phyloP scores from a whole-genome alignment of 2,888 invertebrate species.

The Sphecodes monilicornis region DNA sequence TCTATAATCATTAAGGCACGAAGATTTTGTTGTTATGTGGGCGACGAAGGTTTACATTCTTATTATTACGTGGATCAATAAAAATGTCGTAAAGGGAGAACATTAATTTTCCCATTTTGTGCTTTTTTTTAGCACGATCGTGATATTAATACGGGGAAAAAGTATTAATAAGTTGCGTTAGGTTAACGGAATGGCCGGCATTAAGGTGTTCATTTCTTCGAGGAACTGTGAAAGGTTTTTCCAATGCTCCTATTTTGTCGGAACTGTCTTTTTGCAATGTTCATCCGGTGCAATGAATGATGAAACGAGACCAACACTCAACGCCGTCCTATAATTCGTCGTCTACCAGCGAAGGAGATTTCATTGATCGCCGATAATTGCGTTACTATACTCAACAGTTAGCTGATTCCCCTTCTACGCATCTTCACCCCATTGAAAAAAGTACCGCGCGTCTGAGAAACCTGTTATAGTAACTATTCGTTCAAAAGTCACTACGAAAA shows the following conservation, averaged over 20 bases:
- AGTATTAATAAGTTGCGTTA: neutral
- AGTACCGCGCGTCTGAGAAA: neutral
- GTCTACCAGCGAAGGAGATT: slow-evolving; percentile 1
- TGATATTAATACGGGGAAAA: neutral
- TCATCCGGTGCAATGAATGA: neutral
- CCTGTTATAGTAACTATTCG: neutral
- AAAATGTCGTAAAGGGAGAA: neutral
- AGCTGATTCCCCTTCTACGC: neutral
- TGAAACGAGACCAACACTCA: neutral
- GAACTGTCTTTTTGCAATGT: neutral
- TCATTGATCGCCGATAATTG: slow-evolving; percentile 22
- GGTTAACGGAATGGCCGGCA: neutral
- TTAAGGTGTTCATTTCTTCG: neutral
- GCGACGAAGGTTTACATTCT: neutral
- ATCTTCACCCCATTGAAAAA: neutral
- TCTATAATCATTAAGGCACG: neutral
- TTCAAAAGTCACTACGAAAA: neutral
- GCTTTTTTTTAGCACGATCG: neutral
- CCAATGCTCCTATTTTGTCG: neutral
- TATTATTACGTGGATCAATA: neutral
- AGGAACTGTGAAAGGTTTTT: neutral
- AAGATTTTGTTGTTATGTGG: neutral
- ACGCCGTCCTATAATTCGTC: neutral
- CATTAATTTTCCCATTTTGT: neutral
- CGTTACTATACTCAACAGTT: slow-evolving; percentile 21